These are phyloP conservation scores for Mugil cephalus DNA, from an alignment of 2,113 vertebrate genomes.

Conservation along the genomic window DNA sequence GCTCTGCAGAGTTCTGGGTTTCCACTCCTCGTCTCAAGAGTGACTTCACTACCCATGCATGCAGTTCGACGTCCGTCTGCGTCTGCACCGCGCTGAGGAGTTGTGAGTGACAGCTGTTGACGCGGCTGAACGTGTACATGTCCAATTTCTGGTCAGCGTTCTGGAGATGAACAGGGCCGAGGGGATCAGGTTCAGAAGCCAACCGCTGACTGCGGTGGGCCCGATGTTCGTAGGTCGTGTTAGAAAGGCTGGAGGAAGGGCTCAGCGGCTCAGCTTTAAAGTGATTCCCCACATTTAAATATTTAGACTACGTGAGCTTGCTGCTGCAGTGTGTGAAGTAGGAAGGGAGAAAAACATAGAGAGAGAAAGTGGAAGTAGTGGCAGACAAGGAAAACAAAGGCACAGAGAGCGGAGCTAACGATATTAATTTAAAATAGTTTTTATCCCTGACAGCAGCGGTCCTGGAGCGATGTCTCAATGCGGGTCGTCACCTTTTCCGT, in stretches of 20 bases:
- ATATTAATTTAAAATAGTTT: conserved; percentile 67
- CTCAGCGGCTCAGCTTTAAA: conserved; percentile 58
- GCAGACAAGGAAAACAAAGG: conserved; percentile 20
- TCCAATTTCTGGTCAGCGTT: conserved; percentile 38
- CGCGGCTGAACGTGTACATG: background rate
- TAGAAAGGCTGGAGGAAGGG: conserved; percentile 29
- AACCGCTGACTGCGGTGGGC: conserved; percentile 23
- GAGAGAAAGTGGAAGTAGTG: conserved; percentile 1
- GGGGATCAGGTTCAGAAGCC: conserved; percentile 28
- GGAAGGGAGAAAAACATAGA: conserved; percentile 4
- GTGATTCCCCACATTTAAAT: conserved; percentile 71
- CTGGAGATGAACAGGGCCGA: conserved; percentile 36
- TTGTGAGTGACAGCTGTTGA: conserved; percentile 48
- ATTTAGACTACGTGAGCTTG: conserved; percentile 67
- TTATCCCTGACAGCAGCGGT: conserved; percentile 58
- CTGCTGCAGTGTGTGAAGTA: conserved; percentile 32
- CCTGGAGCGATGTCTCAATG: conserved; percentile 35
- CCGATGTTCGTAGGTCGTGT: conserved; percentile 24
- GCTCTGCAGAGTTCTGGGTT: conserved; percentile 18
- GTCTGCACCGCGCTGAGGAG: conserved; percentile 46
- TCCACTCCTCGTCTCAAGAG: conserved; percentile 56
- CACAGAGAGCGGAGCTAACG: conserved; percentile 48
- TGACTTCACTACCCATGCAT: conserved; percentile 65
- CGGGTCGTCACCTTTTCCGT: conserved; percentile 21
- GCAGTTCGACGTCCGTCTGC: conserved; percentile 33